Evolutionary conservation across 2,888 invertebrate species (phyloP).

Genomic region (Erebia epiphron): DNA sequence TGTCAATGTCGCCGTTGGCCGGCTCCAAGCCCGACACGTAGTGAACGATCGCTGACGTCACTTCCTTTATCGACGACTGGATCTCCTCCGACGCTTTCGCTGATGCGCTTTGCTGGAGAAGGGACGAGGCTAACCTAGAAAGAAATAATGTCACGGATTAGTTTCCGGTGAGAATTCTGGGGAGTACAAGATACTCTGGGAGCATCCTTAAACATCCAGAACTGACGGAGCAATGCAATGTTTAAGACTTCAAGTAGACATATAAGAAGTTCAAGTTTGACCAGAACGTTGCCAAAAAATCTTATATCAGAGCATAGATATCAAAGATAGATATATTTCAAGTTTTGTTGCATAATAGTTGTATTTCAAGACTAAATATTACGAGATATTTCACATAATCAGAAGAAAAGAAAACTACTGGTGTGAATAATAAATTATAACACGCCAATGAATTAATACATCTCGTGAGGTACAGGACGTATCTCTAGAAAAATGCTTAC

Average conservation of each 20-base stretch:
- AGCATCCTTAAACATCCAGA: not conserved
- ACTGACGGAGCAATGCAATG: not conserved
- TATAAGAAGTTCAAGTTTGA: too few species aligned
- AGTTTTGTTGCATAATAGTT: too few species aligned
- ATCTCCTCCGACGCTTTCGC: slow-evolving; percentile 86
- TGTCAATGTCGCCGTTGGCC: slow-evolving; percentile 80
- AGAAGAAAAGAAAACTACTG: too few species aligned
- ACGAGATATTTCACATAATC: too few species aligned
- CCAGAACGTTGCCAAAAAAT: too few species aligned
- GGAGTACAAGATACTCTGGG: not conserved
- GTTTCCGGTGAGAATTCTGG: not conserved
- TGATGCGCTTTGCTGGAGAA: slow-evolving; percentile 77
- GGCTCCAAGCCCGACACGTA: slow-evolving; percentile 90
- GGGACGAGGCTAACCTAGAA: slow-evolving; percentile 86
- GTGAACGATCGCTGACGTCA: slow-evolving; percentile 95
- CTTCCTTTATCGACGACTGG: slow-evolving; percentile 94
- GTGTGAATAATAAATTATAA: too few species aligned
- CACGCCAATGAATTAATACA: too few species aligned
- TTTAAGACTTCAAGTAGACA: not conserved
- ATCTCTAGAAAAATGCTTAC: slow-evolving; percentile 49
- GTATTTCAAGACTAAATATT: too few species aligned
- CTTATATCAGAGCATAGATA: too few species aligned
- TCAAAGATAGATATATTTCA: too few species aligned
- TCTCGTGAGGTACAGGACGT: too few species aligned
- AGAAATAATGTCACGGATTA: not conserved